These are phyloP conservation scores for Speoplatyrhinus poulsoni DNA, from an alignment of 2,113 vertebrate genomes.

Conservation along the genomic window DNA sequence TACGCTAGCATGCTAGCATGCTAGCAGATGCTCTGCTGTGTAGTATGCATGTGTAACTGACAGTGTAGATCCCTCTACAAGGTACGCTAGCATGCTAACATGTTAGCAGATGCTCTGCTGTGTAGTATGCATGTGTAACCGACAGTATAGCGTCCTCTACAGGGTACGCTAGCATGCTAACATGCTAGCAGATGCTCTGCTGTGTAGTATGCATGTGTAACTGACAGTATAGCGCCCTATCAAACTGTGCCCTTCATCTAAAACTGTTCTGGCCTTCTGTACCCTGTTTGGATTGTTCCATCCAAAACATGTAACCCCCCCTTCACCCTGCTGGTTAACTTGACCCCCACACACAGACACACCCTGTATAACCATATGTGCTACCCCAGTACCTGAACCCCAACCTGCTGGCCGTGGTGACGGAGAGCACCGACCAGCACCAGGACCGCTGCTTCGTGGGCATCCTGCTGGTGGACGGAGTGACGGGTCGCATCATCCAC, in stretches of 20 bases:
- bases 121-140: background rate
- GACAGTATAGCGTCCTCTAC: background rate
- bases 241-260: no score
- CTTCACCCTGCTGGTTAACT: slow-evolving; percentile 38
- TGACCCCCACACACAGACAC: slow-evolving; percentile 31
- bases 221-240: no score
- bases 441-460: slow-evolving; percentile 92
- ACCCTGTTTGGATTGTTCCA: no score
- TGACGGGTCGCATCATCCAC: slow-evolving; percentile 94
- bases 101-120: no score
- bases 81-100: no score
- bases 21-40: background rate
- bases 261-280: no score
- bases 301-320: background rate
- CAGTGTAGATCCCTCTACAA: no score
- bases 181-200: no score
- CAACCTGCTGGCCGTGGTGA: slow-evolving; percentile 92
- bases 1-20: slow-evolving; percentile 39
- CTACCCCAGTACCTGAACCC: slow-evolving; percentile 89
- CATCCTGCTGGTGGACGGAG: slow-evolving; percentile 88
- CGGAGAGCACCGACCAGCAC: slow-evolving; percentile 88
- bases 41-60: background rate
- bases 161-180: background rate
- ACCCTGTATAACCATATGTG: background rate
- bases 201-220: background rate